These are phyloP conservation scores for Meriones unguiculatus DNA, from an alignment of 2,113 vertebrate species.

Conservation along the genomic window DNA sequence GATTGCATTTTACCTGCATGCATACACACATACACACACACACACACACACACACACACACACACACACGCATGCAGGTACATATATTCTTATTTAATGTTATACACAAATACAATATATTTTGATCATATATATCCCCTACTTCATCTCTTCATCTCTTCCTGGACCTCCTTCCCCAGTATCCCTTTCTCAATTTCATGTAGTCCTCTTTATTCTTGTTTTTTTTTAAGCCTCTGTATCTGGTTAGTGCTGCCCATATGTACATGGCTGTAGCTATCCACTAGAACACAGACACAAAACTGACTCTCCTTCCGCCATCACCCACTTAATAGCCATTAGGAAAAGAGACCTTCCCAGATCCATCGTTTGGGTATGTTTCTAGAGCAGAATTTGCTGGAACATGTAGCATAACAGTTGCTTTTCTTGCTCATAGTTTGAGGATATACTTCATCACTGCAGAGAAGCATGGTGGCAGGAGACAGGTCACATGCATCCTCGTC, in stretches of 20 bases:
- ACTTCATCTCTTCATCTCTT: background rate
- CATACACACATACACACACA: no score
- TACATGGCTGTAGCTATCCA: background rate
- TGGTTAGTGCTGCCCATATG: background rate
- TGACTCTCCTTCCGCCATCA: background rate
- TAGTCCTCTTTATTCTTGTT: background rate
- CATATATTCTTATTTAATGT: background rate
- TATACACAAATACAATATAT: background rate
- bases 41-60: no score
- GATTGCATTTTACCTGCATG: background rate
- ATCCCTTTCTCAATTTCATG: no score
- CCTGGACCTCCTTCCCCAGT: no score
- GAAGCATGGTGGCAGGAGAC: background rate
- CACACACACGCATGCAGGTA: no score
- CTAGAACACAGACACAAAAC: background rate
- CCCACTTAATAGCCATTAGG: background rate
- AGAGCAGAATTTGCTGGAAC: background rate
- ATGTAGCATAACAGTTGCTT: background rate
- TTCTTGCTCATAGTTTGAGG: background rate
- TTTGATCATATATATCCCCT: background rate
- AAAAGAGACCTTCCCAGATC: background rate
- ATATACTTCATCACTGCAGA: background rate
- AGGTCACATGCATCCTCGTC: background rate
- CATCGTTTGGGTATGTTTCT: background rate
- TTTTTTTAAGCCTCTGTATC: background rate